Evolutionary conservation across 2,113 vertebrate species (phyloP), one percentile per base, ranked within the genome.

Genomic region (Pao palembangensis): DNA sequence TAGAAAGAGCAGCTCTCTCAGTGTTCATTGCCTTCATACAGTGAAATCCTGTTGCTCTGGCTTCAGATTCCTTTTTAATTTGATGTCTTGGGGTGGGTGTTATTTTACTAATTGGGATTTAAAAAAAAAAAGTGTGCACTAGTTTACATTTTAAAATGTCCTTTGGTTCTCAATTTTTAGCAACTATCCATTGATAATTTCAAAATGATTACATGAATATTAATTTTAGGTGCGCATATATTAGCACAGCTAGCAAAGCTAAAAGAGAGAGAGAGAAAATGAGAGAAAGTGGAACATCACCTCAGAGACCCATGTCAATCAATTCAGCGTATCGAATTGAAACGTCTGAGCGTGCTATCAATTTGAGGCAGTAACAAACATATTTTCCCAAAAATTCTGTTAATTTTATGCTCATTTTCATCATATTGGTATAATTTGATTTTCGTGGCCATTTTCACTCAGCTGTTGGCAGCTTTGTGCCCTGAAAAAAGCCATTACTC

Each of bases 401-500:
- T 28, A 28, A 28, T 38, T 38, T 38, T 38, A 12, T 6, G 11
- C 34, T 38, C 34, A 11, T 6, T 38, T 38, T 38, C 31, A 34
- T 34, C 31, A 12, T 11, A 38, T 11, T 12, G 34, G 34, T 38
- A 38, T 12, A 38, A 38, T 38, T 38, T 38, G 34, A 8, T 12
- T 38, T 38, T 12, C 34, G 4, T 59, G 50, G 67, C 61, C 56
- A 50, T 79, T 72, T 61, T 51, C 53, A 75, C 48, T 56, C 34
- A 55, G 55, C 52, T 71, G 57, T 74, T 66, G 79, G 72, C 72
- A 73, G 55, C 55, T 55, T 46, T 68, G 58, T 56, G 61, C 75
- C 61, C 42, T 43, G 46, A 60, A 61, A 49, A 49, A 19, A 49
- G 68, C 61, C 60, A 79, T 84, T 77, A 79, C 69, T 84, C 75